phyloP scores from a whole-genome alignment of 2,888 invertebrate species.

The Acanthosoma haemorrhoidale region DNA sequence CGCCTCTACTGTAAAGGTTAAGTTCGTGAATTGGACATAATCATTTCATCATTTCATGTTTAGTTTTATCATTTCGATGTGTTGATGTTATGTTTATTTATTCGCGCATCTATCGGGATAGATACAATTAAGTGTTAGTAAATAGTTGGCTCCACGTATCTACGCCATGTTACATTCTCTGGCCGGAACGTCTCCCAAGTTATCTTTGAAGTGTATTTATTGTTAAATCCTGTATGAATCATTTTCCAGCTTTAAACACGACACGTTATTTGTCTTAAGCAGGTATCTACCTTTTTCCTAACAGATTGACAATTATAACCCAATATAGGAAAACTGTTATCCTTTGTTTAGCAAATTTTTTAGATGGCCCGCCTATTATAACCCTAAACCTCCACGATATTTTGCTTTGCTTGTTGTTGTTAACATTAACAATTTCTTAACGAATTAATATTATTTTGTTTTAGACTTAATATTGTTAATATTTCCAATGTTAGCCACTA shows the following conservation, averaged over 20 bases:
- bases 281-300: not conserved
- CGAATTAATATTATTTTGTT: not conserved
- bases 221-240: not conserved
- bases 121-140: not conserved
- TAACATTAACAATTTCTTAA: not conserved
- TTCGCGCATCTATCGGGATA: not conserved
- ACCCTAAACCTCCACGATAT: slow-evolving; percentile 12
- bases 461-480: not conserved
- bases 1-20: slow-evolving; percentile 21
- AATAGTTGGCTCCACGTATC: not conserved
- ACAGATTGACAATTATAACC: too few relatives aligned
- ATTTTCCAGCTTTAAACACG: not conserved
- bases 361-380: slow-evolving; percentile 8
- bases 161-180: slow-evolving; percentile 10
- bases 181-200: not conserved
- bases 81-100: not conserved
- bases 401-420: not conserved
- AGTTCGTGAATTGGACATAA: not conserved
- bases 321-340: not conserved
- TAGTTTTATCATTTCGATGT: not conserved
- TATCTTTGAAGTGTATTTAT: not conserved
- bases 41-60: not conserved
- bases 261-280: not conserved
- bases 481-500: not conserved
- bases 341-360: slow-evolving; percentile 1